These are phyloP conservation scores for Coluber constrictor DNA, from an alignment of 2,797 vertebrate species.

Conservation along the genomic window DNA sequence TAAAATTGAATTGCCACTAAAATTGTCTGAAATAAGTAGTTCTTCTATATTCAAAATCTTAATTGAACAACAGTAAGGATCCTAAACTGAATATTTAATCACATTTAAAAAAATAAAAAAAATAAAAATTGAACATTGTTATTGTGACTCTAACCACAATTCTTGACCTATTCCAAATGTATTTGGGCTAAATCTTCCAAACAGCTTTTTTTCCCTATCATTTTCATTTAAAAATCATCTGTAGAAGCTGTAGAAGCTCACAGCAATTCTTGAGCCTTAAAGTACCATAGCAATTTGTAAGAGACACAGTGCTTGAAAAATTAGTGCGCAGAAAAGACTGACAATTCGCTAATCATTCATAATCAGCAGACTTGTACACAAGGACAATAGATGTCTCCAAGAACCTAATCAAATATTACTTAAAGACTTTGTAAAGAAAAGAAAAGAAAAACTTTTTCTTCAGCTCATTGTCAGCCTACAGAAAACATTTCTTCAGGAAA, in stretches of 20 bases:
- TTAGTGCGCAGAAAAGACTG: neutral
- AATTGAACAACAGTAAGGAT: neutral
- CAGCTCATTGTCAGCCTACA: neutral
- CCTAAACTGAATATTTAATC: neutral
- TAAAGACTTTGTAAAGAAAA: neutral
- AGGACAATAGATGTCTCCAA: neutral
- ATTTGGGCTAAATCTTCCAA: neutral
- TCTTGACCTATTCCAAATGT: neutral
- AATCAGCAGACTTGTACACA: neutral
- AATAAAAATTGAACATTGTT: neutral
- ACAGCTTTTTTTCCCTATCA: neutral
- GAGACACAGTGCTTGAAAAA: neutral
- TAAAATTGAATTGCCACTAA: neutral
- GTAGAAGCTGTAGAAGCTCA: neutral
- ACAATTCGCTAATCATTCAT: neutral
- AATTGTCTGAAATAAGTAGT: neutral
- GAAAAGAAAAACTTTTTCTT: neutral
- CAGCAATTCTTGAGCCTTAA: neutral
- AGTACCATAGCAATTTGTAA: neutral
- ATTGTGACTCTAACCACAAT: neutral
- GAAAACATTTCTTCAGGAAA: neutral
- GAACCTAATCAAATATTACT: neutral
- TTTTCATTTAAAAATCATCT: neutral
- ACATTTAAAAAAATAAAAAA: neutral
- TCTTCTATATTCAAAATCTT: neutral